Conservation (phyloP, 2,797 vertebrate genomes). For the Betta splendens region DNA sequence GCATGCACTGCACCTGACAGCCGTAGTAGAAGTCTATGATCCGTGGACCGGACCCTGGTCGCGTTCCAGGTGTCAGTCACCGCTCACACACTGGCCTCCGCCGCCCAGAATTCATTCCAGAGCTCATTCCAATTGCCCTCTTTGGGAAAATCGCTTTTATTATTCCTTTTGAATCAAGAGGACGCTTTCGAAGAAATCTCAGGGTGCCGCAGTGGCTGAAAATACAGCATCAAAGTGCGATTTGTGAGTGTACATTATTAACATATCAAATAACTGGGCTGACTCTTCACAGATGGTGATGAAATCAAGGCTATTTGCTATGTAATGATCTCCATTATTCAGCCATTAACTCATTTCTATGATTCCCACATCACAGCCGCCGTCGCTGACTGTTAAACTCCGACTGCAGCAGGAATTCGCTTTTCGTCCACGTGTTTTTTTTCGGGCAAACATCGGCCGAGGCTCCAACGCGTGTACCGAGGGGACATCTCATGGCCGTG, state of each 20-base stretch:
- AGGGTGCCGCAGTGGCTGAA: constrained; percentile 23
- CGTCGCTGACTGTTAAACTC: constrained; percentile 25
- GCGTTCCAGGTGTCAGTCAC: constrained; percentile 29
- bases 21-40: constrained; percentile 40
- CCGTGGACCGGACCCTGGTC: constrained; percentile 29
- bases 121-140: constrained; percentile 11
- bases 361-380: constrained; percentile 18
- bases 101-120: constrained; percentile 5
- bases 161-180: constrained; percentile 28
- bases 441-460: constrained; percentile 26
- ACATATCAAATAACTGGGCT: constrained; percentile 20
- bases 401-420: constrained; percentile 10
- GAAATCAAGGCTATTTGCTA: constrained; percentile 20
- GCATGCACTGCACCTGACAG: constrained; percentile 47
- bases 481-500: constrained; percentile 16
- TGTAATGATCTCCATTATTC: constrained; percentile 37
- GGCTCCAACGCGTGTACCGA: too few species aligned
- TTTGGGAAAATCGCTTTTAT: constrained; percentile 22
- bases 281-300: constrained; percentile 14
- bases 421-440: constrained; percentile 18
- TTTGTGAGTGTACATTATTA: constrained; percentile 21
- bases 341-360: constrained; percentile 10
- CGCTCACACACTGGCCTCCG: constrained; percentile 13
- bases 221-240: constrained; percentile 12
- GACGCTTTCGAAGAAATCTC: constrained; percentile 31